Evolutionary conservation across 1,140 invertebrate species (phyloP).

Genomic region (Drosophila bocqueti): DNA sequence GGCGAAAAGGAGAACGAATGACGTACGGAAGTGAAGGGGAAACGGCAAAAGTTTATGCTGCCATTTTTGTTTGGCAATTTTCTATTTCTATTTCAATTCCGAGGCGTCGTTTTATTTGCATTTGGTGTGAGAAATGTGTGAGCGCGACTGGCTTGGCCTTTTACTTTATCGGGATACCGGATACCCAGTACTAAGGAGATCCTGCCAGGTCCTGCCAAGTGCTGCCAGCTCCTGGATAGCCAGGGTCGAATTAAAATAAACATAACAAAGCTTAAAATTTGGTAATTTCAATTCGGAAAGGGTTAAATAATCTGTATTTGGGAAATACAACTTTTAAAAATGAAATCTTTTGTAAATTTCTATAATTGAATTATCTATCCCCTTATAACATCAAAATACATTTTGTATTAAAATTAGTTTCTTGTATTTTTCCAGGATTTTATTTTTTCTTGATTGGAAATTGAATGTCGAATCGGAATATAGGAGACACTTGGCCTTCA

Average conservation of each 20-base stretch:
- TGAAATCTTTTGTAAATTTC: no score
- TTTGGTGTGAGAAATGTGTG: constrained; percentile 46
- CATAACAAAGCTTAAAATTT: no score
- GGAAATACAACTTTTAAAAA: no score
- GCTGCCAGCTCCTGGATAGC: no score
- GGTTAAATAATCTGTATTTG: no score
- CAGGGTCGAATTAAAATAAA: no score
- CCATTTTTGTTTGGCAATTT: constrained; percentile 77
- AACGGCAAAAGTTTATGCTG: constrained; percentile 76
- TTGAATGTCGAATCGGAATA: background rate
- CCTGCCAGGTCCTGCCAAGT: background rate
- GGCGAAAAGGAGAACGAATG: constrained; percentile 39
- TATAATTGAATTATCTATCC: no score
- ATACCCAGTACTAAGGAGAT: constrained; percentile 1
- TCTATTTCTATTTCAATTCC: constrained; percentile 71
- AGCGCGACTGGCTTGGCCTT: constrained; percentile 17
- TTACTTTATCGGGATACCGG: background rate
- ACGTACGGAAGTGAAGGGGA: constrained; percentile 53
- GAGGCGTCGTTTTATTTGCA: constrained; percentile 71
- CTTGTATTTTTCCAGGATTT: no score
- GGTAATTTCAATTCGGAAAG: no score
- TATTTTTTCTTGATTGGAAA: no score
- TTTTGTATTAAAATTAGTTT: no score
- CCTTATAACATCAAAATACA: no score
- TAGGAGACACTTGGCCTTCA: background rate